Base-by-base conservation (phyloP, 2,797 vertebrate species). In the Amblyraja radiata region DNA sequence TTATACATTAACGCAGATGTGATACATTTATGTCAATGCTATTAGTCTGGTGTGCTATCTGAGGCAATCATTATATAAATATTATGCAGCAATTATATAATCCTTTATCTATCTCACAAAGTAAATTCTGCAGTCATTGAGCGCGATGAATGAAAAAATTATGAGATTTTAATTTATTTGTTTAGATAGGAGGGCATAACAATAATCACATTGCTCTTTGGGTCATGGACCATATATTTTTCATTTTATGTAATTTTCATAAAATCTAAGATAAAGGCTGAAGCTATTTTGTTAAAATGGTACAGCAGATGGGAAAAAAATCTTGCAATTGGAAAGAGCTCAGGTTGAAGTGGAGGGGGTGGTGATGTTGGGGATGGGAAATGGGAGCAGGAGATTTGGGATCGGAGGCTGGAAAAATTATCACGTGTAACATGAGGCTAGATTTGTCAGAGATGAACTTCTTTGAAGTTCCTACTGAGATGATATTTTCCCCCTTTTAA, bases 391-490 rank as follows among this genome's bases (percentile, higher is more conserved):
- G 68, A 18, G 68, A 18, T 71, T 71, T 71, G 13, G 68, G 13
- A 4, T 14, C 18, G 68, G 68, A 18, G 68, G 68, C 68, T 18
- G 68, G 68, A 5, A 6, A 46, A 61, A 63, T 25, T 54, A 63
- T 63, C 61, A 86, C 11, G 61, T 83, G 23, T 86, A 28, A 86
- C 16, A 14, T 28, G 16, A 65, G 83, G 16, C 58, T 13, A 32
- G 61, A 7, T 6, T 86, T 86, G 32, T 28, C 25, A 8, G 58
- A 63, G 28, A 11, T 84, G 13, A 86, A 16, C 58, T 86, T 32
- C 58, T 61, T 86, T 86, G 83, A 86, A 86, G 61, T 86, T 86
- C 83, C 58, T n/a, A n/a, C 28, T 32, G 83, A 61, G 54, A 58
- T 63, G 54, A 84, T 63, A 63, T n/a, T 86, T 2, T 6, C 13